Conservation (phyloP, 2,888 invertebrate species). For the Lucinisca nassula region DNA sequence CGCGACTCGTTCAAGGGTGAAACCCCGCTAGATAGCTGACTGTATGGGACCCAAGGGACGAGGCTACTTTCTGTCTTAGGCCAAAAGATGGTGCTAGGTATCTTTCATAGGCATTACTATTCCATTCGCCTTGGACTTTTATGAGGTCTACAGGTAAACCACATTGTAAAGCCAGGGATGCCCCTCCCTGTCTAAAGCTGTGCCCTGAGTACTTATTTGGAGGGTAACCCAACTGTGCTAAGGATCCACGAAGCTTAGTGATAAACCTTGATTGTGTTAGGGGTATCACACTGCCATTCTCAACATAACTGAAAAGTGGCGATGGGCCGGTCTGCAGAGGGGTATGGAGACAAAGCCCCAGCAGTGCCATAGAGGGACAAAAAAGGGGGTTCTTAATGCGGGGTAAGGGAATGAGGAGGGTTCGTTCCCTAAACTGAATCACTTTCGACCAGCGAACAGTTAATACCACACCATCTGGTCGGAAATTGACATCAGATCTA, state of each 20-base stretch:
- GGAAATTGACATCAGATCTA: neutral
- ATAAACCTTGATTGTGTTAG: neutral
- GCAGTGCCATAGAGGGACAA: neutral
- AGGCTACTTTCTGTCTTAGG: neutral
- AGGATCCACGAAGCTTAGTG: neutral
- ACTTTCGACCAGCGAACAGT: neutral
- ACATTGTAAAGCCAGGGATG: slow-evolving; percentile 17
- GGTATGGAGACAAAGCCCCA: neutral
- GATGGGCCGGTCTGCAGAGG: neutral
- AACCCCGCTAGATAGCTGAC: neutral
- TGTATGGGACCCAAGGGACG: neutral
- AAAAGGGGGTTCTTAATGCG: neutral
- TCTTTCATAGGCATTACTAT: slow-evolving; percentile 6
- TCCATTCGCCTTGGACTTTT: slow-evolving; percentile 23
- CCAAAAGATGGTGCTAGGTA: neutral
- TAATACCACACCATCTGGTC: neutral
- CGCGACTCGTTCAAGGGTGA: neutral
- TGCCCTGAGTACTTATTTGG: slow-evolving; percentile 20
- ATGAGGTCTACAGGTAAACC: slow-evolving; percentile 3
- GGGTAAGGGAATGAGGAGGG: slow-evolving; percentile 21
- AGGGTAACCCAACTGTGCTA: neutral
- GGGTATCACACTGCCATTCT: too few species aligned
- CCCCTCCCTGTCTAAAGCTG: slow-evolving; percentile 32
- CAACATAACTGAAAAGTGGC: neutral
- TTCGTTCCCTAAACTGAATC: neutral